Percentiles rank a stretch among this genome's conserved stretches.
Conservation (phyloP, 2,113 vertebrate species). For the Lepus timidus region DNA sequence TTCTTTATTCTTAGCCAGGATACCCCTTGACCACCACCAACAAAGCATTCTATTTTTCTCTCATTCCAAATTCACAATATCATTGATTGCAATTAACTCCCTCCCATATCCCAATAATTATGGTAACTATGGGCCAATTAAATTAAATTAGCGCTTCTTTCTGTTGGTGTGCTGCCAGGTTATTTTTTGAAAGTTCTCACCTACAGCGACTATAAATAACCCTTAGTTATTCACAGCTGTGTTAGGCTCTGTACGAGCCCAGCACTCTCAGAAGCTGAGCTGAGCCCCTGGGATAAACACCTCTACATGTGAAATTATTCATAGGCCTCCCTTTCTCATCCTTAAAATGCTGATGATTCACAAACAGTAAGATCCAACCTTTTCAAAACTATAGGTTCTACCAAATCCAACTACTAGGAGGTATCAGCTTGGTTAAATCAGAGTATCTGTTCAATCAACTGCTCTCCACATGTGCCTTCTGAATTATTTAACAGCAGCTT, state of each 20-base stretch:
- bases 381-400: constrained; percentile 3
- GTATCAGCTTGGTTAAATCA: neutral
- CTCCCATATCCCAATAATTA: neutral
- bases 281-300: neutral
- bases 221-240: neutral
- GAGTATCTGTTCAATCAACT: neutral
- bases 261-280: neutral
- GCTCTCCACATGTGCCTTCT: neutral
- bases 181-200: neutral
- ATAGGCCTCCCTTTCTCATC: neutral
- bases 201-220: neutral
- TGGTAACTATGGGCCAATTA: neutral
- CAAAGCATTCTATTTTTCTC: neutral
- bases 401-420: neutral
- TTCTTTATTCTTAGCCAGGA: neutral
- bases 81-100: neutral
- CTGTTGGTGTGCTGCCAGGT: neutral
- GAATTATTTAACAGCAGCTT: neutral
- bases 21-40: neutral
- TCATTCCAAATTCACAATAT: constrained; percentile 16
- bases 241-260: neutral
- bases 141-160: neutral
- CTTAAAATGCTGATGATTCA: neutral
- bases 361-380: neutral
- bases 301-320: neutral